Evolutionary conservation across 2,113 vertebrate genomes (phyloP).

Genomic region (Varanus komodoensis): DNA sequence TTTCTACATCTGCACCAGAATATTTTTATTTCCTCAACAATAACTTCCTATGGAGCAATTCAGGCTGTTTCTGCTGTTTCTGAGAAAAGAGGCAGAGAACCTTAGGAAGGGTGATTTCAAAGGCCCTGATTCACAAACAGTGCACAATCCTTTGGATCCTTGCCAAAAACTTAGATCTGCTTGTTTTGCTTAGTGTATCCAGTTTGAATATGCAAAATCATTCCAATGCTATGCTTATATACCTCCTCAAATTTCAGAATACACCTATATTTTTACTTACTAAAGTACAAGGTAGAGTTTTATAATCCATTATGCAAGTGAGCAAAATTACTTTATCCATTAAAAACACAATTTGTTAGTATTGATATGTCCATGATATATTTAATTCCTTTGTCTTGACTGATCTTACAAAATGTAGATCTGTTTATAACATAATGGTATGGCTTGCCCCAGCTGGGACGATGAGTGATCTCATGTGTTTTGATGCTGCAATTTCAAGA

Average conservation of each 20-base stretch:
- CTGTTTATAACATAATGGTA: not conserved
- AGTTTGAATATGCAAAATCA: not conserved
- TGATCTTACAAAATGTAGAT: not conserved
- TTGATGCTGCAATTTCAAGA: not conserved
- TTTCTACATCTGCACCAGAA: not conserved
- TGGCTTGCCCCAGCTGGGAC: not conserved
- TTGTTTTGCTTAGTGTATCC: not conserved
- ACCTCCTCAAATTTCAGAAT: not conserved
- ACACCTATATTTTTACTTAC: too few relatives aligned
- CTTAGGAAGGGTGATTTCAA: not conserved
- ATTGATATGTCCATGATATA: too few relatives aligned
- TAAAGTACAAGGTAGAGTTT: too few relatives aligned
- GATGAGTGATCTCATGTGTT: not conserved
- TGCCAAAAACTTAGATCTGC: not conserved
- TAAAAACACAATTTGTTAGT: too few relatives aligned
- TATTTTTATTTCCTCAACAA: not conserved
- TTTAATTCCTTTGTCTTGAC: not conserved
- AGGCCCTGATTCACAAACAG: not conserved
- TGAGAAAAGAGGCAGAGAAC: not conserved
- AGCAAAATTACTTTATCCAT: too few relatives aligned
- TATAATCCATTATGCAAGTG: too few relatives aligned
- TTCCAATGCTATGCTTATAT: not conserved
- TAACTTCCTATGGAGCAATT: not conserved
- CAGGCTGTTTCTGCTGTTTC: not conserved
- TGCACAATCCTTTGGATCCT: not conserved